Evolutionary conservation across 1,140 invertebrate genomes (phyloP), one percentile per base, ranked within the genome.

Genomic region (Cryptotermes secundus): DNA sequence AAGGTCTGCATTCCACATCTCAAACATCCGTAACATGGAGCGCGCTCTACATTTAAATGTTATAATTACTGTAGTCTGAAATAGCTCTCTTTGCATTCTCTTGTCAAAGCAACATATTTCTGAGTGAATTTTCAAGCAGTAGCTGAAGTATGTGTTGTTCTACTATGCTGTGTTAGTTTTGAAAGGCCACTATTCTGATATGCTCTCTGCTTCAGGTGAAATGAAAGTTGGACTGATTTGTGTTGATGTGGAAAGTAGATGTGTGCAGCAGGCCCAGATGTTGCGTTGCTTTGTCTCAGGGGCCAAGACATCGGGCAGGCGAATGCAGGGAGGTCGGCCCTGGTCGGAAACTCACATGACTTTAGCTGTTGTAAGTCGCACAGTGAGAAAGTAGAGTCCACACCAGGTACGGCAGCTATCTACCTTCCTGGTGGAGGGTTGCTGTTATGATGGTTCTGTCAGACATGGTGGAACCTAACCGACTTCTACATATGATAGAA

Each of bases 251-350:
- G 31, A 22, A 79, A 35, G 79, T 35, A 79, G 79, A 80, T n/a
- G 36, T n/a, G 80, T 35, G n/a, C 7, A n/a, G 34, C 80, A 80
- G 80, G 45, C 22, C 42, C 82, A 38, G 35, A 83, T 45, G 45
- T 83, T 83, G 42, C 59, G 82, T 83, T 83, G 82, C 35, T 83
- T 83, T 83, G 42, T 83, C 82, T 53, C 82, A 83, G 82, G 82
- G 34, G 82, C 59, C 26, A 45, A 83, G 82, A 38, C 80, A n/a
- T 16, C 80, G 80, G 80, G 80, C 80, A 83, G 53, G 45, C 42
- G 45, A 53, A n/a, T 42, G 42, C 45, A 24, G 42, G 36, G 34
- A 53, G 42, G 19, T 83, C 24, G 45, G 82, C 42, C 53, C 34
- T 81, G 80, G 35, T 53, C 82, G 45, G 34, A 45, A n/a, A 35